Evolutionary conservation across 1,140 invertebrate genomes (phyloP), one percentile per base, ranked within the genome.

Genomic region (Achroia grisella): DNA sequence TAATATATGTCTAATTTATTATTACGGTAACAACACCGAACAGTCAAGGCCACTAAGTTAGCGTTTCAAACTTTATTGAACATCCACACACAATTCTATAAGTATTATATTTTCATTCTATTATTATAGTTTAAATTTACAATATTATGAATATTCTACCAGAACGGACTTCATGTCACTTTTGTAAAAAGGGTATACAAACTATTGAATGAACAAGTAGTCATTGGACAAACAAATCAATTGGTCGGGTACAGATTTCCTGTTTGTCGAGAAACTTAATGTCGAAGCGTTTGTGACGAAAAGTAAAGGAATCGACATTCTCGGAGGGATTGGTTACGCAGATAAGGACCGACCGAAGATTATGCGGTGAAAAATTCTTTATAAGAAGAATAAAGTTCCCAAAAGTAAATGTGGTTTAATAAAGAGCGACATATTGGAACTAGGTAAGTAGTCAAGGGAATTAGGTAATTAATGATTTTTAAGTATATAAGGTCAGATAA

Each of bases 241-340:
- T 42, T 33, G 39, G 29, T 30, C 30, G 39, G 39, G 13, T 14
- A 32, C 39, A 42, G 29, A 42, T 42, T 42, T 42, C 30, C 29
- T 42, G 42, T 36, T 44, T 37, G 42, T 44, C 12, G 32, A 35
- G 12, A 10, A 35, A 44, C 15, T 44, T 44, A 44, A 44, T 28
- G 31, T 28, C 10, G 15, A 15, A 11, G 33, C 27, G 11, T 29
- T 44, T 44, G 39, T 40, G 33, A 44, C 32, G 42, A 13, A 44
- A 37, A 37, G 13, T 37, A 37, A 17, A 34, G 23, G 36, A 36
- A 44, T 44, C 8, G 42, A 10, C 23, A 12, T 44, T 23, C 35
- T 37, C 17, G 4, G 17, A 23, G 35, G 14, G 35, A 37, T 11
- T 2, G 6, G 8, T 10, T 37, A 9, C 15, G 23, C 17, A 40